phyloP scores from a whole-genome alignment of 2,797 vertebrate species.

The Allobates femoralis region DNA sequence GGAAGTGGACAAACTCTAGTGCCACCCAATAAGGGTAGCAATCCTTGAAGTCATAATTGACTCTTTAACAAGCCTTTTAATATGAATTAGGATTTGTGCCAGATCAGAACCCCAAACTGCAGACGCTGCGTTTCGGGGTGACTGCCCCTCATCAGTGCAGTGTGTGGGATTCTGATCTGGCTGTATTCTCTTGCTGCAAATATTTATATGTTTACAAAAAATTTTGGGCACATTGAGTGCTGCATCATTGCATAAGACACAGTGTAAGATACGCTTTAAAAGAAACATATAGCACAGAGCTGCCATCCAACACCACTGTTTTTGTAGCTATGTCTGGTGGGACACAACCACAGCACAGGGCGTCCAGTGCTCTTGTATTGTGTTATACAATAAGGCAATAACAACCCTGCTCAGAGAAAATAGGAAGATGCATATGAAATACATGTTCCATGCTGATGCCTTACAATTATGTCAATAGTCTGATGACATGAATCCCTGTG shows the following conservation, averaged over 20 bases:
- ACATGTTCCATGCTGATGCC: no score
- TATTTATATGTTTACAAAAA: not conserved
- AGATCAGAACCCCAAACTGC: no score
- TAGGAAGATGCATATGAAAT: not conserved
- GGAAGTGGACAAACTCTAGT: no score
- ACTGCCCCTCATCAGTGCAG: no score
- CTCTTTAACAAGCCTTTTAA: no score
- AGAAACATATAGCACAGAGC: not conserved
- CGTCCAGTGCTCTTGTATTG: not conserved
- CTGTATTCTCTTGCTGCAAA: not conserved
- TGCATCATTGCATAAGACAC: not conserved
- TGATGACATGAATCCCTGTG: no score
- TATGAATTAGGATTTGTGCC: no score
- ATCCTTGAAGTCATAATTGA: no score
- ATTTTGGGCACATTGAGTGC: not conserved
- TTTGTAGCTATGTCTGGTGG: not conserved
- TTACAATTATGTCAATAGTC: no score
- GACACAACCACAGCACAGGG: not conserved
- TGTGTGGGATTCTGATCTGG: no score
- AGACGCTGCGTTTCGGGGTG: no score
- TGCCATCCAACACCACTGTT: not conserved
- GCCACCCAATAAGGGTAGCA: no score
- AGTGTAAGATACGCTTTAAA: not conserved
- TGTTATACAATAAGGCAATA: not conserved
- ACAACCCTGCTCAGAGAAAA: not conserved